A percentile compares a stretch with the other conserved stretches of the same genome.
These are phyloP conservation scores for Hydrolagus affinis DNA, from an alignment of 2,113 vertebrate species.

Conservation along the genomic window DNA sequence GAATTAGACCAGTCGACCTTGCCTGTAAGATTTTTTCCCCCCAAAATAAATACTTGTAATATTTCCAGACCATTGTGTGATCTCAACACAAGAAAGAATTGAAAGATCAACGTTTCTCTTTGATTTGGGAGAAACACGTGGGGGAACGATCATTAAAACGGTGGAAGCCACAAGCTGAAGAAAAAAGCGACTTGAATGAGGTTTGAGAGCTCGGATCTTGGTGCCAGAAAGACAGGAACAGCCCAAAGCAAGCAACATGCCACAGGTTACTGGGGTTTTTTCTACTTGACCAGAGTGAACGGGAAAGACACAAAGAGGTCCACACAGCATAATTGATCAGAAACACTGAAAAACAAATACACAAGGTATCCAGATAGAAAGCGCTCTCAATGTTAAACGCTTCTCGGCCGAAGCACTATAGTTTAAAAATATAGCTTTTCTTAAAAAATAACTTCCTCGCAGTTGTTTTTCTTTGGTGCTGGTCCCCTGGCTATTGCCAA, in stretches of 20 bases:
- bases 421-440: neutral
- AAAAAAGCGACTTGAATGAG: neutral
- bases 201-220: neutral
- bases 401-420: neutral
- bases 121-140: neutral
- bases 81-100: neutral
- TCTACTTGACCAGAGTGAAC: neutral
- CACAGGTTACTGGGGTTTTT: neutral
- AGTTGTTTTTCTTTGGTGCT: slow-evolving; percentile 11
- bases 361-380: neutral
- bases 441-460: neutral
- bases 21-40: neutral
- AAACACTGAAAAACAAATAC: neutral
- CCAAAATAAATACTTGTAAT: neutral
- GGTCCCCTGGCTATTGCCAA: neutral
- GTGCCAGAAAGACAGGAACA: neutral
- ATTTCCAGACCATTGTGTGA: neutral
- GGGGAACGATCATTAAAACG: too few relatives aligned
- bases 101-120: neutral
- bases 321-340: neutral
- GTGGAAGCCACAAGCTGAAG: neutral
- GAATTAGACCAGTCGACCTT: neutral
- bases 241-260: neutral
- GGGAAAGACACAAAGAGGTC: neutral
- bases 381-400: neutral